Conservation (phyloP, 92 coral and sea anemone genomes). For the Umimayanthus kanabou region DNA sequence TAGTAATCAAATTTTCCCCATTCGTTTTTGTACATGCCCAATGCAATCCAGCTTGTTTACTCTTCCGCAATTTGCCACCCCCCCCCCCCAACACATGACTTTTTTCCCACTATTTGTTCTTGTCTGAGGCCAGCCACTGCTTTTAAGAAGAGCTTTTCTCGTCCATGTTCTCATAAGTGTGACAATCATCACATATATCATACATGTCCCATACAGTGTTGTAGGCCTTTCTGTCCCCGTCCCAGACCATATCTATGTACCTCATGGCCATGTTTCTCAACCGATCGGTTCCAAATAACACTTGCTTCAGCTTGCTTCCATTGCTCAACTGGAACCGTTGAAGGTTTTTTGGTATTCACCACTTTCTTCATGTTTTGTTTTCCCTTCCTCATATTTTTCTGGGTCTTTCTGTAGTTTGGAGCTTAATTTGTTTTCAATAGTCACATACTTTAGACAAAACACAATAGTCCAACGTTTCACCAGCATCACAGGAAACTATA, state of each 20-base stretch:
- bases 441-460: slow-evolving; percentile 47
- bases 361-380: slow-evolving; percentile 28
- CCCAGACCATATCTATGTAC: slow-evolving; percentile 32
- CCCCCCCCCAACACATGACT: neutral
- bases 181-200: neutral
- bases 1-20: neutral
- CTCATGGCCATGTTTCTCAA: neutral
- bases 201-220: slow-evolving; percentile 8
- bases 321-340: slow-evolving; percentile 43
- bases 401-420: slow-evolving; percentile 32
- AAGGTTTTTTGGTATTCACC: slow-evolving; percentile 44
- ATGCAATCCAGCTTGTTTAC: slow-evolving; percentile 9
- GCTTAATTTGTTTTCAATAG: slow-evolving; percentile 43
- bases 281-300: slow-evolving; percentile 3
- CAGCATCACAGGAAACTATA: slow-evolving; percentile 42
- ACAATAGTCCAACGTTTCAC: slow-evolving; percentile 47
- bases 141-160: slow-evolving; percentile 16
- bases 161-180: neutral
- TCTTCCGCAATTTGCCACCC: neutral
- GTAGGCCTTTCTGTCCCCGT: slow-evolving; percentile 14
- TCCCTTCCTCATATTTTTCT: slow-evolving; percentile 41
- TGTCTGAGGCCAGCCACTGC: neutral
- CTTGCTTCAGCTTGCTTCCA: slow-evolving; percentile 24
- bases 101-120: slow-evolving; percentile 1
- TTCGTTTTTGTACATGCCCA: neutral